Base-by-base conservation (phyloP, 2,888 invertebrate species). In the Pollenia angustigena region DNA sequence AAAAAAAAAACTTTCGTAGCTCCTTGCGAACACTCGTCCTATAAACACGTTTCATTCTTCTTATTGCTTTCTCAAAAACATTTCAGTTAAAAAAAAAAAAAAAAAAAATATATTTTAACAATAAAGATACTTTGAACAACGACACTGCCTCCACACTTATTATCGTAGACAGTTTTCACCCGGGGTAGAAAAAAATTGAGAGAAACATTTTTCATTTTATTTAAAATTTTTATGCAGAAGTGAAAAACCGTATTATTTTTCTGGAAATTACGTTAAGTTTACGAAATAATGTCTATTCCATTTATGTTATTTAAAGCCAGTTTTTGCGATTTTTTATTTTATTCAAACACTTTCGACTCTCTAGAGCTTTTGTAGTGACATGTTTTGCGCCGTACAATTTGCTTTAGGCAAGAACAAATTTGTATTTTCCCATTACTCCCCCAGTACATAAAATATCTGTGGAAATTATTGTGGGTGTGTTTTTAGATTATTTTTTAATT, bases 331-430 rank as follows among this genome's bases (percentile, higher is more conserved):
- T 48, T 18, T 32, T 46, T 18, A 1, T 75, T 40, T 42, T 50
- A 14, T 46, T 42, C 32, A 32, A 32, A 18, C 23, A 11, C 16
- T 16, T 32, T 16, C 18, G 16, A 46, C 23, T 72, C 80, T 72
- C 62, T 71, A 40, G 40, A 72, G 80, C 64, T 66, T 79, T 84
- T 68, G 58, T 60, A 72, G 79, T 46, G 74, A 68, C 84, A 68
- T 79, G 58, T 52, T 60, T 72, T 66, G 50, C 32, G 46, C 52
- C 78, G 60, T 50, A 23, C 23, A 52, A 14, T 50, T 48, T 18
- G 52, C 84, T 60, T 23, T 3, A 44, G 46, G 84, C 18, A 16
- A 58, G 74, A 58, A 54, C 58, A 71, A 62, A 32, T 69, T 52
- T 66, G 56, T 66, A 52, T 79, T 72, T 76, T 62, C 18, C 46